Percentiles rank a stretch among this genome's conserved stretches.
These are phyloP conservation scores for Ennomos quercinarius DNA, from an alignment of 2,888 invertebrate genomes.

Conservation along the genomic window DNA sequence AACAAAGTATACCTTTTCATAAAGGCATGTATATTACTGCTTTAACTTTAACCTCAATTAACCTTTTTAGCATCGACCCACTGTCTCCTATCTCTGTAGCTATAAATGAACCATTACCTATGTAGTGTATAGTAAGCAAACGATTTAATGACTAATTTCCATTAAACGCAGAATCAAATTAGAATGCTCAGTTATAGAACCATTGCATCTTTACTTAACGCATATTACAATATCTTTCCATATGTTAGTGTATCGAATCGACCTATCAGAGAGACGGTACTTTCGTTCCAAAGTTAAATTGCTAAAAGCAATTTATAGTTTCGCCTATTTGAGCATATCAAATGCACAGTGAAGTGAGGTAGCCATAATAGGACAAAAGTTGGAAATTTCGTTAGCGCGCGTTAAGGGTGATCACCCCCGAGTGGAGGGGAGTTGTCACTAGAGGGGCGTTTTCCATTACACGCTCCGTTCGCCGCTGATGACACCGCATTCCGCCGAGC, in stretches of 20 bases:
- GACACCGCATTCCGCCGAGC: constrained; percentile 82
- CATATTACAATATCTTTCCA: constrained; percentile 7
- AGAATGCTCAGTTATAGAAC: constrained; percentile 12
- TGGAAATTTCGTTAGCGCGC: constrained; percentile 78
- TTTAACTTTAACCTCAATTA: too few relatives aligned
- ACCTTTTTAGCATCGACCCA: too few relatives aligned
- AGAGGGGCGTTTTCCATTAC: constrained; percentile 83
- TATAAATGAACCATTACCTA: too few relatives aligned
- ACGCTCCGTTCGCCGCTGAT: constrained; percentile 82
- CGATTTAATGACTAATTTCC: constrained; percentile 14
- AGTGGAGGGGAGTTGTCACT: constrained; percentile 59
- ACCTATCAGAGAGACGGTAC: constrained; percentile 22
- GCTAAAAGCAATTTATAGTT: constrained; percentile 58
- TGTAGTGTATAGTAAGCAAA: too few relatives aligned
- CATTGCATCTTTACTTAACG: constrained; percentile 8
- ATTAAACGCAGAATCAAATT: constrained; percentile 14
- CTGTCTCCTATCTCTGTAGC: too few relatives aligned
- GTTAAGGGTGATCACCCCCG: constrained; percentile 56
- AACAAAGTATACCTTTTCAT: too few relatives aligned
- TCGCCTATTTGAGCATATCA: constrained; percentile 61
- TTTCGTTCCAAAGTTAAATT: constrained; percentile 29
- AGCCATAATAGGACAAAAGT: constrained; percentile 55
- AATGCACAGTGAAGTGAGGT: constrained; percentile 46
- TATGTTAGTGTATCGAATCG: constrained; percentile 25
- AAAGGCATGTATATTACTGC: too few relatives aligned